Evolutionary conservation across 2,888 invertebrate genomes (phyloP).

Genomic region (Ormyrus labotus): DNA sequence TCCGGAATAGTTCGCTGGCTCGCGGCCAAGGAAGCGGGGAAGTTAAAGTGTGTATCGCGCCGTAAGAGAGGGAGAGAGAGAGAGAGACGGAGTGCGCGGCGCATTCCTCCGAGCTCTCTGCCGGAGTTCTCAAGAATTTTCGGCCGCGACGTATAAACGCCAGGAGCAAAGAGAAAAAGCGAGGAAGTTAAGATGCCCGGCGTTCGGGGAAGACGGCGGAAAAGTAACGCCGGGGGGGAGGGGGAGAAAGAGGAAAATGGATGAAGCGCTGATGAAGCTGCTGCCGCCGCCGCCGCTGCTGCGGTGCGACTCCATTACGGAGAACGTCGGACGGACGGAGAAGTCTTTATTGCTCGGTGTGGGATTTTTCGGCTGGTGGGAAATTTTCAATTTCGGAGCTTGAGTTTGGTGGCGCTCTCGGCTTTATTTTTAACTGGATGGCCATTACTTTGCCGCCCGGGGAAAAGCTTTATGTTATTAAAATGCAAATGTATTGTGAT

Average conservation of each 20-base stretch:
- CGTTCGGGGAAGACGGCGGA: background rate
- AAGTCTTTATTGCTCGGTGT: too few species aligned
- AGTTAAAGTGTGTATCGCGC: slow-evolving; percentile 22
- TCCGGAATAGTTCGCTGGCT: slow-evolving; percentile 51
- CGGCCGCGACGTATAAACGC: background rate
- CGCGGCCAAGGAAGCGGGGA: slow-evolving; percentile 23
- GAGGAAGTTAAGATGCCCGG: slow-evolving; percentile 1
- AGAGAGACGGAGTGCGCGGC: background rate
- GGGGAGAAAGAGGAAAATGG: background rate
- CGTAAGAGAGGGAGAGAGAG: background rate
- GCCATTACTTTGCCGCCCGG: too few species aligned
- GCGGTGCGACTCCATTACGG: slow-evolving; percentile 1
- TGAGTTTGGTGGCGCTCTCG: too few species aligned
- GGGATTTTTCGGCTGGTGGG: too few species aligned
- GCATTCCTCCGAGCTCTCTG: slow-evolving; percentile 1
- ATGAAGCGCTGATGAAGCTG: slow-evolving; percentile 15
- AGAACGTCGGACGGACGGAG: too few species aligned
- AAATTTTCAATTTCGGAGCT: too few species aligned
- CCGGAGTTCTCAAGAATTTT: slow-evolving; percentile 34
- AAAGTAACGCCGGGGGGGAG: slow-evolving; percentile 16
- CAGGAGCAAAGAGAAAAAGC: slow-evolving; percentile 10
- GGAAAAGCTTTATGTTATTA: too few species aligned
- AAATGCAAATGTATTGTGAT: too few species aligned
- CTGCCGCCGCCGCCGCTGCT: background rate
- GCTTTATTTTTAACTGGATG: too few species aligned